Conservation (phyloP, 64 coral and sea anemone species). For the Cladopsammia gracilis region DNA sequence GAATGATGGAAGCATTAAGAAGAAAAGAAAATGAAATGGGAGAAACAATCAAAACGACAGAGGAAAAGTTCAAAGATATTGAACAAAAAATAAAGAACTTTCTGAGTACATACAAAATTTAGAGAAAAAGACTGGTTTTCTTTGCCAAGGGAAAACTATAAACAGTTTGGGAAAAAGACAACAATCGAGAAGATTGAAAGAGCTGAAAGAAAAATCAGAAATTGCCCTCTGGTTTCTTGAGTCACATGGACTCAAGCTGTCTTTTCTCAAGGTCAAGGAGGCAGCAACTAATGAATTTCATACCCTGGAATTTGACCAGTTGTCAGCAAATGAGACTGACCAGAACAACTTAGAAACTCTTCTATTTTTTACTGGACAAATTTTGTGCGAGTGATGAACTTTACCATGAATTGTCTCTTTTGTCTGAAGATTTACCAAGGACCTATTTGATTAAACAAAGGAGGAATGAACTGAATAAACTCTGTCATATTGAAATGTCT, state of each 20-base stretch:
- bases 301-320: slow-evolving; percentile 26
- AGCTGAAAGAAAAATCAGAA: slow-evolving; percentile 65
- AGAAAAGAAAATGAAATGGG: slow-evolving; percentile 51
- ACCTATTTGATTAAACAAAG: slow-evolving; percentile 71
- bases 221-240: slow-evolving; percentile 68
- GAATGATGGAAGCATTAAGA: slow-evolving; percentile 14
- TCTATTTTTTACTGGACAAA: slow-evolving; percentile 60
- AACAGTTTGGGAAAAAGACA: slow-evolving; percentile 48
- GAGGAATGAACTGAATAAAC: slow-evolving; percentile 64
- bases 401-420: slow-evolving; percentile 63
- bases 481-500: slow-evolving; percentile 65
- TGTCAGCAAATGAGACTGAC: slow-evolving; percentile 1
- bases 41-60: not conserved
- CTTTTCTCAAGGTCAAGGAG: slow-evolving; percentile 64
- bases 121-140: slow-evolving; percentile 31
- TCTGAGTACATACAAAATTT: slow-evolving; percentile 50
- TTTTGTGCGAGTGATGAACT: slow-evolving; percentile 75
- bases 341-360: slow-evolving; percentile 34
- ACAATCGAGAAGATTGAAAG: too few species aligned
- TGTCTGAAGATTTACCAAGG: slow-evolving; percentile 54
- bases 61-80: slow-evolving; percentile 33
- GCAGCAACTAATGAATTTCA: slow-evolving; percentile 5
- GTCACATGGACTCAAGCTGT: slow-evolving; percentile 70
- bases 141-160: slow-evolving; percentile 48
- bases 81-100: too few species aligned